These are phyloP conservation scores for Buathra laborator DNA, from an alignment of 2,888 invertebrate species.

Conservation along the genomic window DNA sequence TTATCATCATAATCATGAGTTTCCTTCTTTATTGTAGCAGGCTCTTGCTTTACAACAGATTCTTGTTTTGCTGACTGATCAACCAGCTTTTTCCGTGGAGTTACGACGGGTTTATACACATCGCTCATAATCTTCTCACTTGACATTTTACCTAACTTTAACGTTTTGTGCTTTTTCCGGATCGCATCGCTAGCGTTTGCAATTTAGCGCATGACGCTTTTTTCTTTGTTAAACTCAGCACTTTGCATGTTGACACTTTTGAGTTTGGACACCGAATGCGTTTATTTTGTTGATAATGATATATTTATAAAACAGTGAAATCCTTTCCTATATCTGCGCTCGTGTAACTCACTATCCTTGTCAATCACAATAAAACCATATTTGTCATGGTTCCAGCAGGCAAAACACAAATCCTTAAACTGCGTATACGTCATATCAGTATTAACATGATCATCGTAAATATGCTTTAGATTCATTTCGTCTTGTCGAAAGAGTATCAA, in stretches of 20 bases:
- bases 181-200: constrained; percentile 66
- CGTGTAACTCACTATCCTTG: constrained; percentile 26
- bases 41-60: constrained; percentile 67
- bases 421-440: constrained; percentile 68
- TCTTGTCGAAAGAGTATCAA: constrained; percentile 72
- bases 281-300: constrained; percentile 1
- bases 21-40: constrained; percentile 53
- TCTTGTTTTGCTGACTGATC: constrained; percentile 60
- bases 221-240: constrained; percentile 30
- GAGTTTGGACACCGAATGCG: constrained; percentile 30
- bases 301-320: constrained; percentile 65
- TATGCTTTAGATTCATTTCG: constrained; percentile 71
- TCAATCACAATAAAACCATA: constrained; percentile 67
- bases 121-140: constrained; percentile 44
- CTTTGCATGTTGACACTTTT: constrained; percentile 42
- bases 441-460: constrained; percentile 72
- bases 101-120: constrained; percentile 51
- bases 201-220: constrained; percentile 51
- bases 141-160: constrained; percentile 52
- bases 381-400: constrained; percentile 71
- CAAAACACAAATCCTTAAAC: constrained; percentile 67
- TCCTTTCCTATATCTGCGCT: constrained; percentile 70
- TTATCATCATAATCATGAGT: constrained; percentile 74
- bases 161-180: constrained; percentile 56
- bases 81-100: constrained; percentile 49